phyloP scores from a whole-genome alignment of 2,888 invertebrate species.

The Baronia brevicornis region DNA sequence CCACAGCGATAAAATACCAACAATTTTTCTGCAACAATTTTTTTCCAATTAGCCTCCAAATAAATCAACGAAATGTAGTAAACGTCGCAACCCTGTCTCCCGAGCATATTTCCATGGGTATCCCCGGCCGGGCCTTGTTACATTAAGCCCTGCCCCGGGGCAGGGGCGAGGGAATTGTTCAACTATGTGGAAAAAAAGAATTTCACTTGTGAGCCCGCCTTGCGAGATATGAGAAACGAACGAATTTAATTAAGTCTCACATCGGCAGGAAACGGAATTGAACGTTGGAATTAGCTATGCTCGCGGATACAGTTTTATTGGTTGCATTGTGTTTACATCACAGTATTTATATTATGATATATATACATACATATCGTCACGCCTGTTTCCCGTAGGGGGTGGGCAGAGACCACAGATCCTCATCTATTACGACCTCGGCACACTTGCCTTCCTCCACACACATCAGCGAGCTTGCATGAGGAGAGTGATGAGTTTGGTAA shows the following conservation, averaged over 20 bases:
- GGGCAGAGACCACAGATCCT: too few relatives aligned
- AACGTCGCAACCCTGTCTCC: constrained; percentile 7
- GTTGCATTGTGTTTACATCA: too few relatives aligned
- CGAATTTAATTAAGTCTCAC: constrained; percentile 58
- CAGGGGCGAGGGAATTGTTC: constrained; percentile 41
- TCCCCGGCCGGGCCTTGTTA: constrained; percentile 26
- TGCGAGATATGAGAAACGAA: constrained; percentile 52
- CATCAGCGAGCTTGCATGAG: too few relatives aligned
- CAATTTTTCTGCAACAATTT: background rate
- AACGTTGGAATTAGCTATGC: constrained; percentile 32
- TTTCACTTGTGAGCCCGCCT: constrained; percentile 31
- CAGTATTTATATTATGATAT: too few relatives aligned
- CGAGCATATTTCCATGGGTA: constrained; percentile 13
- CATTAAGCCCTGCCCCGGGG: constrained; percentile 43
- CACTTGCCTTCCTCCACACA: too few relatives aligned
- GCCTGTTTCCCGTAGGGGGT: too few relatives aligned
- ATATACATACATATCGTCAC: too few relatives aligned
- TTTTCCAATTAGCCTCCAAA: constrained; percentile 4
- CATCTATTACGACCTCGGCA: too few relatives aligned
- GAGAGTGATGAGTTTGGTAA: too few relatives aligned
- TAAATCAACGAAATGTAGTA: constrained; percentile 8
- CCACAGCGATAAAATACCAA: background rate
- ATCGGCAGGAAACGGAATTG: constrained; percentile 33
- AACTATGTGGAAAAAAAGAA: constrained; percentile 55
- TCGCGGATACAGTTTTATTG: constrained; percentile 1